phyloP scores from a whole-genome alignment of 2,797 vertebrate genomes.

The Phrynocephalus guinanensis region DNA sequence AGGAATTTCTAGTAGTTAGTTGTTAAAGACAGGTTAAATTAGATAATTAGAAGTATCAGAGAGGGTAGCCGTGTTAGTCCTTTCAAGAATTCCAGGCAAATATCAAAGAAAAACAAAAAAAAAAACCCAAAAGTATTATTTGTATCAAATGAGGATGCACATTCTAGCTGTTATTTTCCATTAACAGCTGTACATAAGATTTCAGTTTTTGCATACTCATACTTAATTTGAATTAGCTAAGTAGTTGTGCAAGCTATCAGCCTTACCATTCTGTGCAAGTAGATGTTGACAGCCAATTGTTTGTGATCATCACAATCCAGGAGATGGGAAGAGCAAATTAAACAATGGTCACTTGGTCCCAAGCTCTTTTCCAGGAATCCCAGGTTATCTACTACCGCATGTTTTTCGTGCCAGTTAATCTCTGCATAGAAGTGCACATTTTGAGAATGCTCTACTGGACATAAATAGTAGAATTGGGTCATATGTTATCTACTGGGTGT shows the following conservation, averaged over 20 bases:
- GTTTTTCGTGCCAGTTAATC: neutral
- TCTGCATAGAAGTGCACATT: neutral
- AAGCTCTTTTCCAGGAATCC: neutral
- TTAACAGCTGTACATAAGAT: neutral
- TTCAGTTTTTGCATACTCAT: constrained; percentile 1
- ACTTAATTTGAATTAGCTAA: neutral
- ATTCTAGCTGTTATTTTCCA: neutral
- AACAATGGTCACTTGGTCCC: neutral
- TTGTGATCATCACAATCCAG: neutral
- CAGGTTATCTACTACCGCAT: neutral
- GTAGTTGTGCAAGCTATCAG: too few species aligned
- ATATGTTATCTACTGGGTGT: neutral
- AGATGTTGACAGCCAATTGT: neutral
- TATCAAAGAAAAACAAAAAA: too few species aligned
- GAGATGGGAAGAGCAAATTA: neutral
- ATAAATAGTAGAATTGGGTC: neutral
- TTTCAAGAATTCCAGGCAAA: too few species aligned
- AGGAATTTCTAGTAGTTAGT: neutral
- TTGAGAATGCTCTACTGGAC: neutral
- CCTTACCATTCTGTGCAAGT: neutral
- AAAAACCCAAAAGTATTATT: too few species aligned
- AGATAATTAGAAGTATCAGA: neutral
- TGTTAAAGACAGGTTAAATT: neutral
- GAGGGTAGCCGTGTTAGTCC: too few species aligned
- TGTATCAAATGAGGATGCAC: neutral